A percentile compares a stretch with the other conserved stretches of the same genome.
These are phyloP conservation scores for Unio pictorum DNA, from an alignment of 2,888 invertebrate species.

Conservation along the genomic window DNA sequence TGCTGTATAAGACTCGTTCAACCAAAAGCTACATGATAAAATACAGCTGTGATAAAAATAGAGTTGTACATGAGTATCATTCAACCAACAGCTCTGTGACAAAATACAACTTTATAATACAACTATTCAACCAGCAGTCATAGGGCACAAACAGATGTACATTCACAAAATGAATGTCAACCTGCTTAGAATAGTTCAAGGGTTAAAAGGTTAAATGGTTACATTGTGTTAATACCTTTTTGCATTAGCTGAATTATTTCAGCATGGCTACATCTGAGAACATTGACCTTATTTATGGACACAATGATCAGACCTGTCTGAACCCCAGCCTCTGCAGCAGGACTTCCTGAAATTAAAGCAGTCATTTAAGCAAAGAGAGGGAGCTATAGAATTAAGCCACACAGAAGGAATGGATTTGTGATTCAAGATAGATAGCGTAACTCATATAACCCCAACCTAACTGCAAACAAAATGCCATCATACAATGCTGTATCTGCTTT, in stretches of 20 bases:
- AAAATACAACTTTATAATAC: neutral
- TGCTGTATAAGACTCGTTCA: too few relatives aligned
- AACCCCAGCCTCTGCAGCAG: conserved; percentile 91
- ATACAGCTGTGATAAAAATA: too few relatives aligned
- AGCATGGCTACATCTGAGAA: conserved; percentile 92
- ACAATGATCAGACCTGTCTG: conserved; percentile 96
- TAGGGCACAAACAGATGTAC: neutral
- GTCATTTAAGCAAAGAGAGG: too few relatives aligned
- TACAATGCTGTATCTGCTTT: too few relatives aligned
- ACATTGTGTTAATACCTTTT: conserved; percentile 77
- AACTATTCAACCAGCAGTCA: neutral
- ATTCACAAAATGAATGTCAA: neutral
- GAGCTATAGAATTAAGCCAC: too few relatives aligned
- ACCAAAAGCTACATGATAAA: too few relatives aligned
- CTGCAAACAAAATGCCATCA: too few relatives aligned
- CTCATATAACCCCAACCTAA: too few relatives aligned
- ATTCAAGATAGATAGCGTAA: too few relatives aligned
- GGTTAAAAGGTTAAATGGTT: neutral
- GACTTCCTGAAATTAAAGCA: conserved; percentile 77
- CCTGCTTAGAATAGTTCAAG: neutral
- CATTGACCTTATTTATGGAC: conserved; percentile 90
- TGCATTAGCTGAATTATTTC: conserved; percentile 94
- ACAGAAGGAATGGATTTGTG: too few relatives aligned
- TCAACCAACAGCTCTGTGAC: neutral
- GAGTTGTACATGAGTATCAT: neutral